These are phyloP conservation scores for Falco novaeseelandiae DNA, from an alignment of 2,797 vertebrate genomes.

Conservation along the genomic window DNA sequence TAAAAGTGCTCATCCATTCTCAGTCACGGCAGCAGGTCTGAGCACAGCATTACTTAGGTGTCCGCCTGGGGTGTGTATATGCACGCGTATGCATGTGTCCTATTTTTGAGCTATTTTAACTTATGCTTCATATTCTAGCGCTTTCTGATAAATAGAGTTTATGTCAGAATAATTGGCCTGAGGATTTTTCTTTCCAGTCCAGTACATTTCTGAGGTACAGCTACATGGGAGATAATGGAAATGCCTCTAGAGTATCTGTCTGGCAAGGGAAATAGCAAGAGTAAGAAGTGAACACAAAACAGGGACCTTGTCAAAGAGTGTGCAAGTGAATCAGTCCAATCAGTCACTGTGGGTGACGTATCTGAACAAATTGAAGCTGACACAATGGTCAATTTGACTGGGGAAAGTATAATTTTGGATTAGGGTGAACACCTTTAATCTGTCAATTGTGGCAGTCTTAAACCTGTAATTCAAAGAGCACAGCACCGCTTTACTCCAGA, in stretches of 20 bases:
- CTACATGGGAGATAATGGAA: slow-evolving; percentile 51
- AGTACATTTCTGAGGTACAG: slow-evolving; percentile 59
- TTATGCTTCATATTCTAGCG: slow-evolving; percentile 51
- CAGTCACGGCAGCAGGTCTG: background rate
- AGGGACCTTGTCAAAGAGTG: slow-evolving; percentile 38
- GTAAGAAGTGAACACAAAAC: slow-evolving; percentile 46
- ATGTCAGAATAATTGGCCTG: slow-evolving; percentile 62
- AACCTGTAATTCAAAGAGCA: slow-evolving; percentile 59
- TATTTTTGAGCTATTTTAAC: slow-evolving; percentile 64
- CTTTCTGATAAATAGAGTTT: slow-evolving; percentile 66
- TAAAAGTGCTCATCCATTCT: background rate
- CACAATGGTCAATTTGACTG: slow-evolving; percentile 43
- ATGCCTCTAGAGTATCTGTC: slow-evolving; percentile 59
- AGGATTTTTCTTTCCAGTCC: slow-evolving; percentile 56
- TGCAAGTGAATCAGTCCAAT: slow-evolving; percentile 34
- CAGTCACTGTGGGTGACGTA: slow-evolving; percentile 1
- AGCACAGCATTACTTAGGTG: background rate
- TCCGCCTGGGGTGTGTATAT: background rate
- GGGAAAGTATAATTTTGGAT: slow-evolving; percentile 53
- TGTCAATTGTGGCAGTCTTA: slow-evolving; percentile 41
- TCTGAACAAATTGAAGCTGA: slow-evolving; percentile 42
- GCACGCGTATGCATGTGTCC: background rate
- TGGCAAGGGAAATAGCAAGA: slow-evolving; percentile 36
- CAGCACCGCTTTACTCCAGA: background rate
- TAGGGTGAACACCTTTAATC: slow-evolving; percentile 59